Base-by-base conservation (phyloP, 2,113 vertebrate genomes). In the Silurus meridionalis region DNA sequence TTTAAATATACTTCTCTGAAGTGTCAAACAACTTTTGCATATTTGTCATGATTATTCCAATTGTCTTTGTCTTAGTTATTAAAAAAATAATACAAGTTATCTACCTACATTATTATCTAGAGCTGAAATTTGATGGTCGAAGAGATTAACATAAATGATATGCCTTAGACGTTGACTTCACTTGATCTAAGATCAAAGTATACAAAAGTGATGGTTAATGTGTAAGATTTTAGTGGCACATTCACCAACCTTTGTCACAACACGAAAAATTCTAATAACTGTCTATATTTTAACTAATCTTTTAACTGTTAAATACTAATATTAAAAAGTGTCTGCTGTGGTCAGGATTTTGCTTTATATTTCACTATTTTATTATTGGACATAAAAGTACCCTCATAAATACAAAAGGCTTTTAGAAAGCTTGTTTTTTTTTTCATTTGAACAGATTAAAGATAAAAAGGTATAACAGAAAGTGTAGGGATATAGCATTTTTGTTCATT, bases 151-250 rank as follows among this genome's bases (percentile, higher is more conserved):
- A 55, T 23, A 52, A 74, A 72, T 72, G 4, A 75, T 13, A 53
- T 13, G 21, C 10, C 11, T 55, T 52, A 55, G 52, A 77, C 14
- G 50, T 55, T 52, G 50, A 21, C 8, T 37, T 37, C 8, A n/a
- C 58, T 25, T 64, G 46, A 28, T 50, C n/a, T 50, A 61, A 15
- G 83, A 84, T 75, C 69, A 75, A 84, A 84, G 83, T 75, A n/a
- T 75, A 74, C 11, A 37, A 21, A 72, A 74, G 23, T 74, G 15
- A 50, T 74, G 55, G 69, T 84, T 84, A 84, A 84, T 84, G 55
- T 72, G 66, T 83, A 13, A 74, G 55, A 61, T 13, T 52, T 6
- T 61, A 50, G 37, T 75, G 48, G 60, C 2, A 15, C 1, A 75
- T 84, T 84, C 37, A 61, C 69, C n/a, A 28, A 61, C 23, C 9